Evolutionary conservation across 2,797 vertebrate genomes (phyloP), one percentile per base, ranked within the genome.

Genomic region (Falco novaeseelandiae): DNA sequence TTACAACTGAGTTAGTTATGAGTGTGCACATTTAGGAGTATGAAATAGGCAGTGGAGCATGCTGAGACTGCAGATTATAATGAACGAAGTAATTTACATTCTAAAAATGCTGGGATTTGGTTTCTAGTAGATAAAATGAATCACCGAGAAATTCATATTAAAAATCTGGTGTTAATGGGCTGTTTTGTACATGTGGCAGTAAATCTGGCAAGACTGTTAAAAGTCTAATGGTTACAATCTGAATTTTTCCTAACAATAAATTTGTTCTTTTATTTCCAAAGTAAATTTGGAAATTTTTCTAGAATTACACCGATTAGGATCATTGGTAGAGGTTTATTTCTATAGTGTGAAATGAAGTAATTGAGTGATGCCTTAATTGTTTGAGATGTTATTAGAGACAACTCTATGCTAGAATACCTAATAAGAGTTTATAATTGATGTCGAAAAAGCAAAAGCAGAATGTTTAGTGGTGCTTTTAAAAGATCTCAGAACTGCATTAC

Each of bases 51-150:
- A 90, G 49, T 69, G 44, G 30, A 90, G 51, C 73, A 49, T 73
- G 58, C 62, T 86, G 63, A 93, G 66, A 58, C 59, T 95, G 66
- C 88, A 81, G 46, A 76, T 38, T 89, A 76, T 88, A 93, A 93
- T 57, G 19, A 95, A 73, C 11, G 51, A 74, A 61, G 54, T 87
- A n/a, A 58, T 91, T 87, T 84, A 16, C 38, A 29, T 88, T 94
- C 78, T 78, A 14, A 52, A 95, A 78, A 46, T 70, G 32, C 42
- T 55, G 18, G 36, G 29, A 42, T 51, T 83, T 82, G 29, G 8
- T 91, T 89, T 88, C 79, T 76, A 42, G 69, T 65, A 59, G 32
- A 76, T 76, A 51, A 93, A 91, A 83, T n/a, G n/a, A 95, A 69
- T 86, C 20, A 88, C 12, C 18, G 55, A 42, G 46, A 91, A 80